phyloP scores from a whole-genome alignment of 2,797 vertebrate species.

The Vespertilio murinus region DNA sequence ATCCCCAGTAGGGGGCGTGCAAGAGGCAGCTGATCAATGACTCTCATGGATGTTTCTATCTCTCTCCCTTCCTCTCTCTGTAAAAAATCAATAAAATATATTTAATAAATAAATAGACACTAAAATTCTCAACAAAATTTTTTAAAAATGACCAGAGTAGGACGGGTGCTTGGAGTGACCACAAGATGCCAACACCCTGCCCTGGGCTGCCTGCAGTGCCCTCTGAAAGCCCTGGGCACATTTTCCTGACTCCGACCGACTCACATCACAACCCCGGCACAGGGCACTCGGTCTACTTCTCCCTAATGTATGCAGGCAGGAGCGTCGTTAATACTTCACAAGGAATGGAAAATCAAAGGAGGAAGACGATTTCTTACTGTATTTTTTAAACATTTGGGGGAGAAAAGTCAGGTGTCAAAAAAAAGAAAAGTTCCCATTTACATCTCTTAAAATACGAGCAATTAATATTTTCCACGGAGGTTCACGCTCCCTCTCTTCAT shows the following conservation, averaged over 20 bases:
- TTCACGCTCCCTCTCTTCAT: constrained; percentile 35
- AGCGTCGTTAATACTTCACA: constrained; percentile 59
- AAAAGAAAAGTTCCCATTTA: constrained; percentile 63
- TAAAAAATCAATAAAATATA: no score
- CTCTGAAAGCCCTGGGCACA: background rate
- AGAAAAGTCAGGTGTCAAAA: constrained; percentile 74
- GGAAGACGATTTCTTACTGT: constrained; percentile 50
- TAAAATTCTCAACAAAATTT: no score
- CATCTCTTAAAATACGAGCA: constrained; percentile 74
- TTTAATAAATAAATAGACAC: no score
- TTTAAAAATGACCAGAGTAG: background rate
- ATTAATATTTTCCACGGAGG: constrained; percentile 68
- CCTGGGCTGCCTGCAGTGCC: background rate
- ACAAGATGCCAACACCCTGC: background rate
- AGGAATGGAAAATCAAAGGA: constrained; percentile 68
- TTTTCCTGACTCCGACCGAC: background rate
- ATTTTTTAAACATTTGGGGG: constrained; percentile 75
- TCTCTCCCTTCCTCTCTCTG: no score
- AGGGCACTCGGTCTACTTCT: background rate
- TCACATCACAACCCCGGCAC: background rate
- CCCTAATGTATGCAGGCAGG: background rate
- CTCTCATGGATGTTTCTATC: no score
- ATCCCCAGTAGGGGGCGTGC: no score
- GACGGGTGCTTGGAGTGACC: background rate
- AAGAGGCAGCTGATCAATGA: no score